Evolutionary conservation across 2,113 vertebrate species (phyloP).

Genomic region (Petroica traversi): DNA sequence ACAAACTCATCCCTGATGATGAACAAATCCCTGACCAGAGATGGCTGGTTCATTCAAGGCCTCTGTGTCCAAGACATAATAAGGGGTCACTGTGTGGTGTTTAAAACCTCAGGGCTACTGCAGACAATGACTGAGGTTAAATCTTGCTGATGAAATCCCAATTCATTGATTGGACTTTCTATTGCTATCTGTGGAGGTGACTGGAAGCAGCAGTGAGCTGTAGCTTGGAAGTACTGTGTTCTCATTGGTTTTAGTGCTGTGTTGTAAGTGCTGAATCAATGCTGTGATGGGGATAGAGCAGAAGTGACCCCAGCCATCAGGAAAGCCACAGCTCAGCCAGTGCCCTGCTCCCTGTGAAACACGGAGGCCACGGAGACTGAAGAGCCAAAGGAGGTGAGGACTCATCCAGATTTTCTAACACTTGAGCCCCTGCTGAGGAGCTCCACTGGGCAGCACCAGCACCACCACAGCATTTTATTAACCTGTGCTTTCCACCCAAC

Average conservation of each 20-base stretch:
- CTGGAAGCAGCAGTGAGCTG: background rate
- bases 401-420: background rate
- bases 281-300: background rate
- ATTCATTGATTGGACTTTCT: conserved; percentile 10
- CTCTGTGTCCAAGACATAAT: background rate
- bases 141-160: conserved; percentile 22
- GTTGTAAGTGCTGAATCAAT: background rate
- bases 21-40: background rate
- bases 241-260: background rate
- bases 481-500: background rate
- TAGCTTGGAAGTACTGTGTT: background rate
- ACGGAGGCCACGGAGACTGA: rapidly evolving
- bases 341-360: background rate
- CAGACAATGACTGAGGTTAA: background rate
- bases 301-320: background rate
- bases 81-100: background rate
- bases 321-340: background rate
- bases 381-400: background rate
- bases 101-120: background rate
- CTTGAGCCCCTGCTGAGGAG: background rate
- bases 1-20: background rate
- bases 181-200: background rate
- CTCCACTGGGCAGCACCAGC: background rate
- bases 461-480: background rate
- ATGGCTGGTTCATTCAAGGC: background rate